Base-by-base conservation (phyloP, 2,113 vertebrate species). In the Neofelis nebulosa region DNA sequence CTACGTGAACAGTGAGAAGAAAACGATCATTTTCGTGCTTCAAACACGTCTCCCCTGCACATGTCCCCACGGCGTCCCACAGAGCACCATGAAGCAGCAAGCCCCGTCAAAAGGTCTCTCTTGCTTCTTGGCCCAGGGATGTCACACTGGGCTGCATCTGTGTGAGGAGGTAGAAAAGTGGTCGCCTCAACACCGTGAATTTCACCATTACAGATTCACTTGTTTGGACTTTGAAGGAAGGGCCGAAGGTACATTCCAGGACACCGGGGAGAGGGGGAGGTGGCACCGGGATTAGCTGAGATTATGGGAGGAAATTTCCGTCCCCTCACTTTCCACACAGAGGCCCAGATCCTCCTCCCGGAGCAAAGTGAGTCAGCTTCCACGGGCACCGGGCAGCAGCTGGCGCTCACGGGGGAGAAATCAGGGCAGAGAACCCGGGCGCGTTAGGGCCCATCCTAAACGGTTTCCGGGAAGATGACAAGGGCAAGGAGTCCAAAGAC, bases 221-320 rank as follows among this genome's bases (percentile, higher is more conserved):
- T 76, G 71, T 79, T 68, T 66, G 91, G 74, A 2, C 0, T 73
- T 65, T 57, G 2, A 69, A 73, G 48, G 31, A 80, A 94, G 29
- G 27, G 29, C 48, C 33, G 52, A 27, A 85, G 29, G 38, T 63
- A 65, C 13, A 45, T 13, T 14, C 31, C 9, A 11, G 9, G 21
- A 52, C 31, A 19, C 31, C 3, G 29, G 48, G 76, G 76, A 33
- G 45, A 21, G 45, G 18, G 18, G 16, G 13, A 79, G 31, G 27
- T 7, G 7, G 41, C 76, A 3, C 5, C 15, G 4, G 12, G 21
- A 65, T n/a, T 5, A 1, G 0, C 1, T 52, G 84, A 45, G 52
- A 90, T 33, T 19, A 52, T 71, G 9, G 38, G 38, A 68, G 41
- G n/a, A 73, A 82, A 63, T 16, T 79, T 57, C 45, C 78, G 11